A percentile compares a stretch with the other conserved stretches of the same genome.
phyloP scores from a whole-genome alignment of 1,140 invertebrate species.

The Reticulitermes speratus region DNA sequence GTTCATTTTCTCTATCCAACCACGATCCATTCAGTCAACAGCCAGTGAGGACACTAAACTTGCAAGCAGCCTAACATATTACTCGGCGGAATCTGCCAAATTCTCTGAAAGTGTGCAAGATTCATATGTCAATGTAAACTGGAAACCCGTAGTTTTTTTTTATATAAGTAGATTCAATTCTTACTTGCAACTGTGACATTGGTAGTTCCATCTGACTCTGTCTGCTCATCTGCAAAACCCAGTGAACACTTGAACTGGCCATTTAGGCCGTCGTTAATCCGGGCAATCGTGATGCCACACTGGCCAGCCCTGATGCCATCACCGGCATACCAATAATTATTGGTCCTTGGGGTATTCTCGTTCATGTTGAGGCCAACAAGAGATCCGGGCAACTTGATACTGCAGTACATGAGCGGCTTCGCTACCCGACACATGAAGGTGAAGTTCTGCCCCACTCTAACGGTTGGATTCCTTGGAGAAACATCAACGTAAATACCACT shows the following conservation, averaged over 20 bases:
- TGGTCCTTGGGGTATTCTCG: conserved; percentile 44
- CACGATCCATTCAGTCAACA: too few relatives aligned
- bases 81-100: too few relatives aligned
- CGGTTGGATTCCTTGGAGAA: conserved; percentile 41
- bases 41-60: too few relatives aligned
- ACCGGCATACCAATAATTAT: conserved; percentile 54
- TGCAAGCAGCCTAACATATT: too few relatives aligned
- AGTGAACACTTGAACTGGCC: conserved; percentile 66
- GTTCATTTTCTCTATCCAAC: too few relatives aligned
- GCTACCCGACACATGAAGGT: conserved; percentile 50
- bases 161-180: conserved; percentile 38
- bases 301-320: conserved; percentile 58
- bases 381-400: conserved; percentile 53
- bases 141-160: too few relatives aligned
- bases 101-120: too few relatives aligned
- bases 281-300: conserved; percentile 64
- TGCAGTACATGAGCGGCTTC: conserved; percentile 48
- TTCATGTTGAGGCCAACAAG: conserved; percentile 42
- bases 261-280: conserved; percentile 62
- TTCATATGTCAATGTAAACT: too few relatives aligned
- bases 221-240: conserved; percentile 50
- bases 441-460: conserved; percentile 48
- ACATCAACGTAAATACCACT: conserved; percentile 42
- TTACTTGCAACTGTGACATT: conserved; percentile 69
- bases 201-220: conserved; percentile 55